A percentile compares a stretch with the other conserved stretches of the same genome.
Conservation (phyloP, 2,113 vertebrate species). For the Crotalus tigris region DNA sequence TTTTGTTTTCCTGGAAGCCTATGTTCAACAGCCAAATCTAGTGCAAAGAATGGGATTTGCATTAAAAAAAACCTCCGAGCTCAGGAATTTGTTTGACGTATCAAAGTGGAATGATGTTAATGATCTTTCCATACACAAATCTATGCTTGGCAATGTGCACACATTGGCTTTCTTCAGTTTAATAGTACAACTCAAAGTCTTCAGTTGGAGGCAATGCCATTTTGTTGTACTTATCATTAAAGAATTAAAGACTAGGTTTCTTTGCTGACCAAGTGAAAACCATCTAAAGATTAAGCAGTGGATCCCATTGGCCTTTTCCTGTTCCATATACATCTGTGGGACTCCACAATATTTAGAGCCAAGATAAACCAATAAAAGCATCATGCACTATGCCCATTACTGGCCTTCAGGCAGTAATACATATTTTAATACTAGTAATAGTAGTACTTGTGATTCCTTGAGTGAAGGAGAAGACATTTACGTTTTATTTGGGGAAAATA, state of each 20-base stretch:
- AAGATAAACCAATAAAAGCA: background rate
- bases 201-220: background rate
- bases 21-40: background rate
- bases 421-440: background rate
- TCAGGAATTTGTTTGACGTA: background rate
- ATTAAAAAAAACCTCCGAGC: background rate
- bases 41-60: background rate
- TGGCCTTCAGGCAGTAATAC: background rate
- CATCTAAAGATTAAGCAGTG: background rate
- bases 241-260: too few relatives aligned
- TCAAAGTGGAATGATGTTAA: background rate
- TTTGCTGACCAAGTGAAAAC: background rate
- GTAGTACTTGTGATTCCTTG: background rate
- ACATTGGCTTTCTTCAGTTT: background rate
- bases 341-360: background rate
- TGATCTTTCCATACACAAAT: background rate
- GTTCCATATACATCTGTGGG: background rate
- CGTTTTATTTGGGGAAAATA: background rate
- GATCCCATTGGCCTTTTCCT: background rate
- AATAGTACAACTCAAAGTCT: background rate
- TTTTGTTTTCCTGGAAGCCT: background rate
- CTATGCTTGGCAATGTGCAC: background rate
- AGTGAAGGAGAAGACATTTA: background rate
- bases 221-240: background rate
- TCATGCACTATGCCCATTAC: background rate